Evolutionary conservation across 2,113 vertebrate genomes (phyloP).

Genomic region (Odontesthes bonariensis): DNA sequence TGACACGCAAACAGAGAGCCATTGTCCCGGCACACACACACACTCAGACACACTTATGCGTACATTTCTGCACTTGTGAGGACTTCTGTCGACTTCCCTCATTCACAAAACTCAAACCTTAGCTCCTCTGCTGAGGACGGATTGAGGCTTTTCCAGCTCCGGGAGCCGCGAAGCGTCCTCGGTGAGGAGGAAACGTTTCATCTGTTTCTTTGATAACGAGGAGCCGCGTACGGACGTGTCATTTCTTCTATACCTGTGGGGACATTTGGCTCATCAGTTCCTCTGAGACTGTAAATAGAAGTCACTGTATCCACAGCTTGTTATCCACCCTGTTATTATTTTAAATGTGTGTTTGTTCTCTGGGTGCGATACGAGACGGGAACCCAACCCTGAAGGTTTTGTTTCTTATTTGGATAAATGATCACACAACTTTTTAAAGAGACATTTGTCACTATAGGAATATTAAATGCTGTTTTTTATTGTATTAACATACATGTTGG

Average conservation of each 20-base stretch:
- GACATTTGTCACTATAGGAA: too few relatives aligned
- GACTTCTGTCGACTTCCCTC: not conserved
- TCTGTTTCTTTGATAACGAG: not conserved
- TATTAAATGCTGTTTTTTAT: too few relatives aligned
- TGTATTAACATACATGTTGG: too few relatives aligned
- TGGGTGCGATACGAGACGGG: not conserved
- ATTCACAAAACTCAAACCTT: slow-evolving; percentile 4
- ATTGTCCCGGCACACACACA: slow-evolving; percentile 45
- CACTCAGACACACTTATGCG: not conserved
- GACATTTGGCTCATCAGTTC: not conserved
- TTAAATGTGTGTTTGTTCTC: not conserved
- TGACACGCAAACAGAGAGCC: slow-evolving; percentile 57
- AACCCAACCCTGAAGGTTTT: too few relatives aligned
- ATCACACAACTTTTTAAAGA: too few relatives aligned
- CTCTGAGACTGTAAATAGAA: slow-evolving; percentile 22
- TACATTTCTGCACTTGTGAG: slow-evolving; percentile 9
- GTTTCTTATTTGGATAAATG: too few relatives aligned
- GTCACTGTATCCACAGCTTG: slow-evolving; percentile 35
- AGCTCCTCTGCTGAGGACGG: not conserved
- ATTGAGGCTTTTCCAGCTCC: not conserved
- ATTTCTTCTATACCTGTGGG: not conserved
- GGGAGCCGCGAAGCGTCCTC: not conserved
- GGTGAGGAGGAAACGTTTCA: not conserved
- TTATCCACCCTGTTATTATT: slow-evolving; percentile 39
- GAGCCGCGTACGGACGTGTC: too few relatives aligned